Base-by-base conservation (phyloP, 1,140 invertebrate species). In the Oncopodura yosiiana region DNA sequence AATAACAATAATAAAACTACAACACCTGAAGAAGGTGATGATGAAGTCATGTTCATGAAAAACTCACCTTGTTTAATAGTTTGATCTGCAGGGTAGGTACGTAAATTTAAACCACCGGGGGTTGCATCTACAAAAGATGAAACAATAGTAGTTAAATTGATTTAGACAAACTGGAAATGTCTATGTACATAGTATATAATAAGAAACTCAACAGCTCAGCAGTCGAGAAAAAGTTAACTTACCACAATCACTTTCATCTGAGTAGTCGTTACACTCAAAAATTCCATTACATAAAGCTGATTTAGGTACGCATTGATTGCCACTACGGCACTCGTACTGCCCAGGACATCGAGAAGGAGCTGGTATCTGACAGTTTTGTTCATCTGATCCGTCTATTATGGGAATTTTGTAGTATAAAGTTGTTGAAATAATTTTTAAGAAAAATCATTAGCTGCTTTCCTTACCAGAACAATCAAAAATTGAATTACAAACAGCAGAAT, bases 261-360 rank as follows among this genome's bases (percentile, higher is more conserved):
- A 88, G 77, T 84, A 83, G 75, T 93, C 88, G 70, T 78, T 78
- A 76, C 90, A 94, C 76, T 93, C 86, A 76, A 83, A 83, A 71
- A 77, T 70, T 8, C 63, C 62, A 63, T 81, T 74, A 66, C 79
- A 81, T 60, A 74, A 71, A 49, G 71, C 70, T n/a, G 68, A 66
- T 49, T 71, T 67, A 34, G 69, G 69, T 57, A 81, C 75, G 66
- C 78, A 80, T 53, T 71, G 67, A 9, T 73, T 65, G 30, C 78
- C 75, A 67, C 78, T 77, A 34, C 69, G 65, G 69, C 83, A 87
- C 9, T 70, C 69, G 62, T 73, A 76, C 59, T 79, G 66, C 34
- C 74, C 73, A 39, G 66, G 72, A 19, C 69, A 61, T 59, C 78
- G 80, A 27, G 56, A 66, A 5, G 53, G 24, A 9, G 41, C 39